Evolutionary conservation across 2,113 vertebrate species (phyloP).

Genomic region (Mobula birostris): DNA sequence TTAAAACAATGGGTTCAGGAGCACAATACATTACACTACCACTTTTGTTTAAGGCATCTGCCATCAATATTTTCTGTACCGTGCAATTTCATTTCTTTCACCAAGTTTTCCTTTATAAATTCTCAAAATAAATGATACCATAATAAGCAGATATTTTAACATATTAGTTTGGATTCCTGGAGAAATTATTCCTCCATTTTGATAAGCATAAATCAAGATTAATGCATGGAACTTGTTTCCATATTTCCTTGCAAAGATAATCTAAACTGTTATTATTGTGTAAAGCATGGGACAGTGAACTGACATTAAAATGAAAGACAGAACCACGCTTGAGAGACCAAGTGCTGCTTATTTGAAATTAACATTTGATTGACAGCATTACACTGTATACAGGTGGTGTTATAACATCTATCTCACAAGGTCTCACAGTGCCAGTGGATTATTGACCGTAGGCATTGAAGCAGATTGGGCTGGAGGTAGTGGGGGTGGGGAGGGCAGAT

Average conservation of each 20-base stretch:
- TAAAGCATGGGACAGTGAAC: background rate
- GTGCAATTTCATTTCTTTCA: background rate
- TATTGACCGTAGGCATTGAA: background rate
- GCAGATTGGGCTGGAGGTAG: background rate
- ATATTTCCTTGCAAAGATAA: background rate
- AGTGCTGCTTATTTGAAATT: background rate
- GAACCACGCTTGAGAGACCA: background rate
- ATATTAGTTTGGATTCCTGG: background rate
- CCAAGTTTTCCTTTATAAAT: background rate
- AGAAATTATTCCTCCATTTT: background rate
- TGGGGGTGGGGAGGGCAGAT: background rate
- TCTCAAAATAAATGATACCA: background rate
- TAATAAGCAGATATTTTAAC: background rate
- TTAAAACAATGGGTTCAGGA: too few relatives aligned
- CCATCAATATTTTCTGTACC: too few relatives aligned
- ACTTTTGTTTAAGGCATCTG: too few relatives aligned
- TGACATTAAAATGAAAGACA: background rate
- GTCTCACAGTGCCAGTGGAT: background rate
- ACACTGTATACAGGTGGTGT: background rate
- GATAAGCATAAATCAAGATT: background rate
- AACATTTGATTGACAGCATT: slow-evolving; percentile 21
- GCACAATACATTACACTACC: too few relatives aligned
- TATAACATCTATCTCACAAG: background rate
- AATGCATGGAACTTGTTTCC: background rate
- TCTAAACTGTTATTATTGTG: background rate